phyloP scores from a whole-genome alignment of 2,113 vertebrate genomes.

The Rallus limicola region DNA sequence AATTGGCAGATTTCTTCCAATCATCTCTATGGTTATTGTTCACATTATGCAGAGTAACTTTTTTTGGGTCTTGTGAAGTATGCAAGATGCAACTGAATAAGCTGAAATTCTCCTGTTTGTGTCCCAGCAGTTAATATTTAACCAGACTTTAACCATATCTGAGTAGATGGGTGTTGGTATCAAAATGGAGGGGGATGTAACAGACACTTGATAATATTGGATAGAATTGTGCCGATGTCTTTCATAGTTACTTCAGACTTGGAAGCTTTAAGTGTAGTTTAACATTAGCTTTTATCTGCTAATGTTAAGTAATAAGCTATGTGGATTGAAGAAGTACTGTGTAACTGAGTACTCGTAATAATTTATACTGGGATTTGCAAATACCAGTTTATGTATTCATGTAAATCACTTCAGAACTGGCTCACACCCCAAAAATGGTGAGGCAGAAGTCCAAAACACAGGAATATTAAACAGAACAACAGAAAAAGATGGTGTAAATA shows the following conservation, averaged over 20 bases:
- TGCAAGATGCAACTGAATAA: not conserved
- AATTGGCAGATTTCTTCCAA: not conserved
- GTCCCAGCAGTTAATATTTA: not conserved
- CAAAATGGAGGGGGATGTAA: not conserved
- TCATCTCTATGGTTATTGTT: not conserved
- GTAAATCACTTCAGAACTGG: not conserved
- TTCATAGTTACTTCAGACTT: not conserved
- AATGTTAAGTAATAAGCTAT: not conserved
- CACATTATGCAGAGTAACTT: not conserved
- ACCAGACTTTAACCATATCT: not conserved
- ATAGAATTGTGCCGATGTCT: not conserved
- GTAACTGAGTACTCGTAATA: not conserved
- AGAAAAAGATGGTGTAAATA: not conserved
- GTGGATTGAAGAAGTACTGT: not conserved
- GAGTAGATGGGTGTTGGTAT: not conserved
- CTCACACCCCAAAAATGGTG: not conserved
- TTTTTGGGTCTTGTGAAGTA: not conserved
- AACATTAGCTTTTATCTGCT: fast-evolving
- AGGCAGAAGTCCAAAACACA: not conserved
- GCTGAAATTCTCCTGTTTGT: not conserved
- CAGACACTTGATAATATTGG: not conserved
- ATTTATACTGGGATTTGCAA: not conserved
- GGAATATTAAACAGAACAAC: not conserved
- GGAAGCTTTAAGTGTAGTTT: not conserved
- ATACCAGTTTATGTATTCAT: not conserved